phyloP scores from a whole-genome alignment of 2,113 vertebrate genomes.

The Periophthalmodon schlosseri region DNA sequence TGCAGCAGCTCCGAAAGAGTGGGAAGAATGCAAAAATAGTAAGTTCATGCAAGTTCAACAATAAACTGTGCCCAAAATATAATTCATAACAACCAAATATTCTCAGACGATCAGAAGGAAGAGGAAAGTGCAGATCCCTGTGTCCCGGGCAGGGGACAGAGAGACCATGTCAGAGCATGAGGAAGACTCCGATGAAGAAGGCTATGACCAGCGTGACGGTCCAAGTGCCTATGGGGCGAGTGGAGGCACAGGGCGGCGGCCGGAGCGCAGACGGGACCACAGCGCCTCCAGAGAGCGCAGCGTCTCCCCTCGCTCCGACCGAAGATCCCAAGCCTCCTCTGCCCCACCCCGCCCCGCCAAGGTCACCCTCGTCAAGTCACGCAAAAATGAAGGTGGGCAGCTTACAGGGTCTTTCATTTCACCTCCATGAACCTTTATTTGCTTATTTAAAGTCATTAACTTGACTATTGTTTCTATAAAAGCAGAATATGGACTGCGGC shows the following conservation, averaged over 20 bases:
- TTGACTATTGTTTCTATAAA: slow-evolving; percentile 27
- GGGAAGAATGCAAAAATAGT: slow-evolving; percentile 99
- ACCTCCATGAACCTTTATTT: not conserved
- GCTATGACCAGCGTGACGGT: slow-evolving; percentile 74
- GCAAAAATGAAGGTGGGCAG: slow-evolving; percentile 91
- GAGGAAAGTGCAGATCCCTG: slow-evolving; percentile 94
- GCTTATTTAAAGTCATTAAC: not conserved
- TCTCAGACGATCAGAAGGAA: slow-evolving; percentile 93
- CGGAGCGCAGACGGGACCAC: slow-evolving; percentile 77
- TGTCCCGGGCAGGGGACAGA: slow-evolving; percentile 83
- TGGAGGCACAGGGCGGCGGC: slow-evolving; percentile 75
- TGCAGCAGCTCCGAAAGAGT: slow-evolving; percentile 97
- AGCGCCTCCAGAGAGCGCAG: slow-evolving; percentile 92
- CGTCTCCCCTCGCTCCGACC: slow-evolving; percentile 88
- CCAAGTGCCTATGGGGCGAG: slow-evolving; percentile 65
- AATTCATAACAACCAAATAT: not conserved
- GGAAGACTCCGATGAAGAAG: slow-evolving; percentile 84
- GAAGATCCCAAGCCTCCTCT: slow-evolving; percentile 87
- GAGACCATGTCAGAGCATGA: slow-evolving; percentile 92
- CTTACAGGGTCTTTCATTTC: slow-evolving; percentile 1
- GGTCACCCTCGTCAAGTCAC: slow-evolving; percentile 96
- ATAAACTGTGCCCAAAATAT: not conserved
- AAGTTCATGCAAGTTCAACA: slow-evolving; percentile 65
- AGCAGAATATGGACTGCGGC: slow-evolving; percentile 92
- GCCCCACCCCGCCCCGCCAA: slow-evolving; percentile 88